phyloP scores from a whole-genome alignment of 2,113 vertebrate species.

The Chaenocephalus aceratus region DNA sequence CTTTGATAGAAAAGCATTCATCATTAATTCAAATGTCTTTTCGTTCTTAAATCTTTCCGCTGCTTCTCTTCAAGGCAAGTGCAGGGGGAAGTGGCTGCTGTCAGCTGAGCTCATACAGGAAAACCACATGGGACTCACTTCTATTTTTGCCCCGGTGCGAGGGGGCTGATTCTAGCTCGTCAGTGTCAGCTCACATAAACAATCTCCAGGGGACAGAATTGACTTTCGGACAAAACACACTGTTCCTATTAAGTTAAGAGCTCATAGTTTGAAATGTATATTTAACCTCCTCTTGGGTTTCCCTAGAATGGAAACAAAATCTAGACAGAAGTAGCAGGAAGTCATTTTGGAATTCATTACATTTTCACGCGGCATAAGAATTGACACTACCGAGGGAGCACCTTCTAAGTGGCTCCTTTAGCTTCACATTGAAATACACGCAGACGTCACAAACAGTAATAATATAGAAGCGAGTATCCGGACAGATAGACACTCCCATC shows the following conservation, averaged over 20 bases:
- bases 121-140: constrained; percentile 54
- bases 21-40: not conserved
- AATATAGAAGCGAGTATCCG: not conserved
- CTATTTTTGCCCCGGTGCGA: constrained; percentile 45
- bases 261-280: not conserved
- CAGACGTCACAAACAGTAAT: constrained; percentile 22
- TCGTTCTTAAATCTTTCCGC: not conserved
- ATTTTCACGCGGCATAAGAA: not conserved
- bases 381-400: not conserved
- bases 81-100: constrained; percentile 41
- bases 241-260: not conserved
- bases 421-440: constrained; percentile 14
- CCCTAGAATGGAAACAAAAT: not conserved
- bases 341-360: not conserved
- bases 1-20: constrained; percentile 7
- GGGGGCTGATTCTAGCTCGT: constrained; percentile 2
- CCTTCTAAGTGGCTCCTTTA: not conserved
- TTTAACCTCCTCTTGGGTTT: not conserved
- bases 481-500: no score
- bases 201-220: not conserved
- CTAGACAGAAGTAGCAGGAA: not conserved
- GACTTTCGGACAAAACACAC: not conserved
- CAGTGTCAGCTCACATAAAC: constrained; percentile 23
- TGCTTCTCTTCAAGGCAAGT: constrained; percentile 3
- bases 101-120: constrained; percentile 47